Base-by-base conservation (phyloP, 2,113 vertebrate species). In the Pycnonotus jocosus region DNA sequence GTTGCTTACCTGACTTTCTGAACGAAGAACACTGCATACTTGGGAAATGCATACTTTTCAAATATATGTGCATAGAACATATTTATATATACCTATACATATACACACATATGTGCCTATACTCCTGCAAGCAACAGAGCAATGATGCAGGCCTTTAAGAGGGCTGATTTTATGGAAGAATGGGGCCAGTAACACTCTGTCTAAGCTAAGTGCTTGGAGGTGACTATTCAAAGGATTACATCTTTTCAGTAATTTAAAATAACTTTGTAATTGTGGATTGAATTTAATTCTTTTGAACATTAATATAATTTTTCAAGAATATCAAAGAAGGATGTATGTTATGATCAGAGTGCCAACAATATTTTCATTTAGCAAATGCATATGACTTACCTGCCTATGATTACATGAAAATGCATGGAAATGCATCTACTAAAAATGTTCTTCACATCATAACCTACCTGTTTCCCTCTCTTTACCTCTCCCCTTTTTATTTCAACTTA, bases 401-500 rank as follows among this genome's bases (percentile, higher is more conserved):
- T 76, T 66, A 65, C 21, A 8, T 2, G 35, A 44, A n/a, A n/a
- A n/a, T n/a, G n/a, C n/a, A n/a, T 21, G 58, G 23, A 88, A 96
- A 79, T 20, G 65, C 72, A 90, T 81, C 93, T 81, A 53, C 79
- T 94, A 70, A 94, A 89, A 93, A 82, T 66, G 87, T 38, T 82
- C 33, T 80, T 91, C 71, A 73, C 13, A 50, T 58, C 42, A 21
- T 35, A 33, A 81, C 38, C 45, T 79, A 15, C 10, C 50, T 70
- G 22, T 77, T 85, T n/a, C 72, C 15, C 24, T 70, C 64, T 90
- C 38, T 61, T 76, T 66, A 83, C 10, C 31, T 37, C 25, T 66
- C 30, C 81, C 53, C 28, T 69, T 95, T 87, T 66, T 73, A 70
- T 95, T 96, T 94, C 96, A 94, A 78, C 96, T 97, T 96, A 95